Base-by-base conservation (phyloP, 1,140 invertebrate genomes). In the Drosophila busckii region DNA sequence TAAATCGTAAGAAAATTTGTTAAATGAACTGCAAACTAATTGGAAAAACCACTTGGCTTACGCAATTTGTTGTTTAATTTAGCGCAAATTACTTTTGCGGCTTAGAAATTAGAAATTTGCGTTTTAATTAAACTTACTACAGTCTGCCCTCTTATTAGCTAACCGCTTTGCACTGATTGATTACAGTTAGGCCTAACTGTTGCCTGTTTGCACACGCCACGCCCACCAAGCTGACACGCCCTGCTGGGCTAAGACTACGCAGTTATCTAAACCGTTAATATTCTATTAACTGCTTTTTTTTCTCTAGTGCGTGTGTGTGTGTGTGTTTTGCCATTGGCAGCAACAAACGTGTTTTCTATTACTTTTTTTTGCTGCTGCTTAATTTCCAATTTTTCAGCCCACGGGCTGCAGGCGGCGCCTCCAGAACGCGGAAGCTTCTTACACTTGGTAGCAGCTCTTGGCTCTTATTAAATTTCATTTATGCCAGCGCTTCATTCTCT, bases 21-120 rank as follows among this genome's bases (percentile, higher is more conserved):
- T 78, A 64, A 78, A 67, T 80, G 63, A 64, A 44, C 73, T 80
- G 41, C 56, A 64, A 66, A 58, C 58, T 63, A 63, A 67, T 58
- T 63, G 38, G 16, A 42, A 7, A 29, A 23, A 6, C 20, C 10
- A 28, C n/a, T n/a, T n/a, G n/a, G n/a, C n/a, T 78, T 76, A 76
- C 71, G 67, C 71, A 78, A 78, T 80, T 78, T 78, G 56, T 67
- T 82, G 68, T 68, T 69, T 68, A 78, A 80, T 80, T 68, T 68
- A 64, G 53, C 80, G 73, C 60, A 64, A 60, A 64, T 73, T 58
- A 45, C 29, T 61, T 45, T 35, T 16, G 61, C 50, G 61, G 61
- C 54, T 66, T 53, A 22, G 29, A 38, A 38, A 12, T n/a, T n/a
- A n/a, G n/a, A n/a, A n/a, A n/a, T n/a, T 66, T 62, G 73, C 46